A percentile compares a stretch with the other conserved stretches of the same genome.
Evolutionary conservation across 2,888 invertebrate species (phyloP).

Genomic region (Zaprionus lineosus): DNA sequence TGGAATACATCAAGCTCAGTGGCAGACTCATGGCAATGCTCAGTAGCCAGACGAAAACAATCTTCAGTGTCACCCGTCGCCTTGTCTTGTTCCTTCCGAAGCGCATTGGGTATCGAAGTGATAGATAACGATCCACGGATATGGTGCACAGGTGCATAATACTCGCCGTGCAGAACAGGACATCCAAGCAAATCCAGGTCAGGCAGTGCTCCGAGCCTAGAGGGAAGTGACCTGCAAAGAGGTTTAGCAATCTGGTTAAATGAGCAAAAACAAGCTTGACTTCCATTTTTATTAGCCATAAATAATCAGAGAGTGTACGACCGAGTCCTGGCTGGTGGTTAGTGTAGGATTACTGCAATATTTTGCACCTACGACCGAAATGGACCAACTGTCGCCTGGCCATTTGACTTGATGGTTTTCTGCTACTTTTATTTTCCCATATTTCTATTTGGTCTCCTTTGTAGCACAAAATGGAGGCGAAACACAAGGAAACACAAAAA

Average conservation of each 20-base stretch:
- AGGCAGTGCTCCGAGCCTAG: constrained; percentile 93
- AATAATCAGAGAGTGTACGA: constrained; percentile 16
- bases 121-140: constrained; percentile 96
- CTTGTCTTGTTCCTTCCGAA: constrained; percentile 95
- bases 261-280: constrained; percentile 3
- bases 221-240: constrained; percentile 90
- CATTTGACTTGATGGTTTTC: constrained; percentile 54
- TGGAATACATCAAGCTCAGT: constrained; percentile 93
- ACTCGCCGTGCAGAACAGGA: constrained; percentile 97
- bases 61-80: constrained; percentile 92
- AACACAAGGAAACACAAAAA: no score
- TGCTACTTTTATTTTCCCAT: background rate
- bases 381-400: constrained; percentile 51
- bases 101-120: constrained; percentile 95
- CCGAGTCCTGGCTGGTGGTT: background rate
- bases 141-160: constrained; percentile 99
- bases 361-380: constrained; percentile 45
- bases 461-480: no score
- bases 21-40: constrained; percentile 96
- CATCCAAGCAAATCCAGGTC: constrained; percentile 97
- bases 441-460: constrained; percentile 4
- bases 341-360: constrained; percentile 47
- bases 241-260: background rate
- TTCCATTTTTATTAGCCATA: constrained; percentile 30
- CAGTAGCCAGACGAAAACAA: constrained; percentile 95